A percentile compares a stretch with the other conserved stretches of the same genome.
Evolutionary conservation across 2,888 invertebrate species (phyloP).

Genomic region (Zonitis immaculata): DNA sequence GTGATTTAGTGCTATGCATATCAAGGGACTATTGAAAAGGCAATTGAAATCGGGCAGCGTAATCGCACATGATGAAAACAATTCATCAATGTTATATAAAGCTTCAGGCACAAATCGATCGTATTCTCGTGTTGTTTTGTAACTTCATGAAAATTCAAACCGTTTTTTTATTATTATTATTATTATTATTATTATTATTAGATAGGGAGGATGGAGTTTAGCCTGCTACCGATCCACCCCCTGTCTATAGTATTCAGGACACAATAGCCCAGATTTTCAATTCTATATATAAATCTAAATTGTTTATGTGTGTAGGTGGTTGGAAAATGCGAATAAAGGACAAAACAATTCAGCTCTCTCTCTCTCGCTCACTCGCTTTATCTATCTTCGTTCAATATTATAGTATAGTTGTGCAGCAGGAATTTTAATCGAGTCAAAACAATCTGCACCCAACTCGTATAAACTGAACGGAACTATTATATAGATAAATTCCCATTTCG

Average conservation of each 20-base stretch:
- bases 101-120: constrained; percentile 38
- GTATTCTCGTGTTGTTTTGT: constrained; percentile 18
- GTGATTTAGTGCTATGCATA: constrained; percentile 48
- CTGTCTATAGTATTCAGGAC: no score
- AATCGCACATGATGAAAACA: constrained; percentile 52
- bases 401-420: constrained; percentile 44
- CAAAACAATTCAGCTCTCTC: constrained; percentile 33
- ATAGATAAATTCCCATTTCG: constrained; percentile 46
- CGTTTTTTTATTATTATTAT: no score
- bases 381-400: not conserved
- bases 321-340: no score
- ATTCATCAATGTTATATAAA: constrained; percentile 45
- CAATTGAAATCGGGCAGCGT: constrained; percentile 50
- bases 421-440: constrained; percentile 50
- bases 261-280: not conserved
- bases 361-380: no score
- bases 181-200: no score
- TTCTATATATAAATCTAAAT: not conserved
- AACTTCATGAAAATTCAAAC: constrained; percentile 45
- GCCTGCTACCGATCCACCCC: no score
- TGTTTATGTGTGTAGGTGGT: not conserved
- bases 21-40: constrained; percentile 49
- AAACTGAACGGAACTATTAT: constrained; percentile 37
- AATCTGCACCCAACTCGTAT: constrained; percentile 45
- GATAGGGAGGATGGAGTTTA: no score